Evolutionary conservation across 2,797 vertebrate species (phyloP).

Genomic region (Scomberomorus guttatus): DNA sequence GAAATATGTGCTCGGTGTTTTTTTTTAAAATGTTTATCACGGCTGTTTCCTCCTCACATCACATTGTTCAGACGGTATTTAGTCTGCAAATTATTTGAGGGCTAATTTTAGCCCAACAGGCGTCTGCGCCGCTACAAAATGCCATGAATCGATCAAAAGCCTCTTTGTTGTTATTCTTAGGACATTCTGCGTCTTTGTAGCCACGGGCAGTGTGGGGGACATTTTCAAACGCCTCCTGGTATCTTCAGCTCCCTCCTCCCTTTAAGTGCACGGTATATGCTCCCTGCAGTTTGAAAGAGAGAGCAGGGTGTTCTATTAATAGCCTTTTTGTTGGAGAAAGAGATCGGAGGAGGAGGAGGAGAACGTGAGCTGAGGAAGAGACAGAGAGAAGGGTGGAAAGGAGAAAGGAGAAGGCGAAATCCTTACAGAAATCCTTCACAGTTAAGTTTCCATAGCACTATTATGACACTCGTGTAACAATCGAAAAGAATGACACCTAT

Average conservation of each 20-base stretch:
- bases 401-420: slow-evolving; percentile 53
- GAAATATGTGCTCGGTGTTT: slow-evolving; percentile 19
- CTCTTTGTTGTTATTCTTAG: slow-evolving; percentile 83
- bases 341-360: slow-evolving; percentile 54
- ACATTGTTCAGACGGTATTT: slow-evolving; percentile 41
- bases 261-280: slow-evolving; percentile 78
- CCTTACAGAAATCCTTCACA: slow-evolving; percentile 29
- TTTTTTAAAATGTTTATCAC: slow-evolving; percentile 25
- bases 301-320: slow-evolving; percentile 80
- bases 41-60: slow-evolving; percentile 9
- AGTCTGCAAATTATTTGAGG: slow-evolving; percentile 63
- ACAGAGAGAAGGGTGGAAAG: slow-evolving; percentile 42
- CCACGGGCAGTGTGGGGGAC: slow-evolving; percentile 70
- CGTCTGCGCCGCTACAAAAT: slow-evolving; percentile 63
- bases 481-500: background rate
- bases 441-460: slow-evolving; percentile 41
- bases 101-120: slow-evolving; percentile 72
- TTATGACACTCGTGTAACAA: slow-evolving; percentile 16
- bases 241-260: slow-evolving; percentile 71
- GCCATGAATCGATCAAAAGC: slow-evolving; percentile 73
- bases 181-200: slow-evolving; percentile 71
- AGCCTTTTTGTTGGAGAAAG: slow-evolving; percentile 77
- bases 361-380: slow-evolving; percentile 61
- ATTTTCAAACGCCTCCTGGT: slow-evolving; percentile 77
- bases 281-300: slow-evolving; percentile 75